These are phyloP conservation scores for Nasonia giraulti DNA, from an alignment of 1,140 invertebrate genomes.

Conservation along the genomic window DNA sequence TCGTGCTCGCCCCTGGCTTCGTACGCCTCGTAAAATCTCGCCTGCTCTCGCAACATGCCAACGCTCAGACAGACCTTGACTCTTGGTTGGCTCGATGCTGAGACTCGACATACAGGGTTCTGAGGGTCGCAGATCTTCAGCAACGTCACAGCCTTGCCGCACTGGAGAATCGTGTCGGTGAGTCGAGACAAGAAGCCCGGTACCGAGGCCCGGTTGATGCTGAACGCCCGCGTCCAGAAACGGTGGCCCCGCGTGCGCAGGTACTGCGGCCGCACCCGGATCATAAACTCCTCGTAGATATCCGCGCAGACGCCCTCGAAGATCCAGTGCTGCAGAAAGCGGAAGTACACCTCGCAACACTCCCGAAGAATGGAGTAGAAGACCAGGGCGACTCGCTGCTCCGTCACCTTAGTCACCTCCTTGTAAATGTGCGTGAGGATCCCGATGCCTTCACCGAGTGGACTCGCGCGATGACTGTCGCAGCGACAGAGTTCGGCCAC, in stretches of 20 bases:
- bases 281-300: conserved; percentile 78
- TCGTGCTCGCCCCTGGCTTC: conserved; percentile 60
- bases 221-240: conserved; percentile 79
- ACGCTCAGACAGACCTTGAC: conserved; percentile 76
- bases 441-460: conserved; percentile 72
- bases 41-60: conserved; percentile 73
- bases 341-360: conserved; percentile 79
- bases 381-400: conserved; percentile 73
- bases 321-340: conserved; percentile 79
- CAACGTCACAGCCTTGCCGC: conserved; percentile 77
- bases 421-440: conserved; percentile 78
- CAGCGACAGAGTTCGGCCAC: conserved; percentile 76
- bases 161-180: conserved; percentile 76
- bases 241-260: conserved; percentile 74
- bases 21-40: conserved; percentile 74
- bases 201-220: conserved; percentile 73
- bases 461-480: conserved; percentile 65
- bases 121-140: conserved; percentile 78
- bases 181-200: conserved; percentile 76
- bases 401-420: conserved; percentile 76
- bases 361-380: conserved; percentile 77
- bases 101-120: conserved; percentile 76
- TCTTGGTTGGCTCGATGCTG: conserved; percentile 74
- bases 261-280: conserved; percentile 74
- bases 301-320: conserved; percentile 79